Base-by-base conservation (phyloP, 2,797 vertebrate genomes). In the Hippocampus kuda region DNA sequence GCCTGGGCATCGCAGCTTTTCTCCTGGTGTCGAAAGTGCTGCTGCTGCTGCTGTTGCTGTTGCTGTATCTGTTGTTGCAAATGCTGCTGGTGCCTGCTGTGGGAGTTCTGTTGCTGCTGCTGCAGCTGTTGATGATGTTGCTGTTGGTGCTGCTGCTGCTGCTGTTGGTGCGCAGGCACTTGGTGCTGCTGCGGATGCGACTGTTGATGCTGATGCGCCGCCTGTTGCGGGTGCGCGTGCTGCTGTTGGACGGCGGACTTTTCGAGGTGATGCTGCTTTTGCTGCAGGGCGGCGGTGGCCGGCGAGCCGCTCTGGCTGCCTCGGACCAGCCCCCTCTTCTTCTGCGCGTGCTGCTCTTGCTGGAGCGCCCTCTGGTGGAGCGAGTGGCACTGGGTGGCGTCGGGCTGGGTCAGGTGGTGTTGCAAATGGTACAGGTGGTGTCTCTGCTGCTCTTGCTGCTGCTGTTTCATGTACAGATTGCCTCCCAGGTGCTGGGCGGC, bases 341-440 rank as follows among this genome's bases (percentile, higher is more conserved):
- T 98, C 80, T 99, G 97, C 83, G 89, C 72, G 5, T 94, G 94
- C 73, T 97, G 93, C 76, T 97, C 66, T 93, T 97, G 93, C 63
- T 98, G 94, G 77, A 97, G 89, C 1, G 91, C 89, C 83, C 96
- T 93, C 88, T 95, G 95, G 85, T 98, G 96, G 74, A 94, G 89
- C 0, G 84, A 75, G 67, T 95, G 96, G 24, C 93, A 86, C 72
- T 98, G 97, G 65, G 90, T 76, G 20, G 93, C 88, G 77, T 98
- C 96, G 30, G 93, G 82, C 0, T 95, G 95, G 22, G 91, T 82
- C 69, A 94, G 80, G 0, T 98, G 96, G 82, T 94, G 94, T 77
- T 98, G 95, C 72, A 97, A 86, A 79, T 98, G 97, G 80, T 97
- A 98, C 65, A 98, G 86, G 71, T 96, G 94, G 84, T 98, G 95